These are phyloP conservation scores for Operophtera brumata DNA, from an alignment of 2,888 invertebrate species.

Conservation along the genomic window DNA sequence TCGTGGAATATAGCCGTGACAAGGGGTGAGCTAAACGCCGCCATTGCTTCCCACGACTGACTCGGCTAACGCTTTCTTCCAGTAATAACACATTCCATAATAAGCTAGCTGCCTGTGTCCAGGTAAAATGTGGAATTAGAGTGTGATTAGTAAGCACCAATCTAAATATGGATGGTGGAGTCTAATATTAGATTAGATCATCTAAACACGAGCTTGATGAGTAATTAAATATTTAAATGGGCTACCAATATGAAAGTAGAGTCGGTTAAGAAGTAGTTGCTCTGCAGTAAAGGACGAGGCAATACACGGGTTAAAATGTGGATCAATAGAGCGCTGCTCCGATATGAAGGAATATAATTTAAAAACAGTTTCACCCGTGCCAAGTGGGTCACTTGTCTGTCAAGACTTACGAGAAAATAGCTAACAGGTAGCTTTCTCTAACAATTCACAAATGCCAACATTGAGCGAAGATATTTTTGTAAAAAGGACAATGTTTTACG, in stretches of 20 bases:
- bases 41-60: no score
- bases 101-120: no score
- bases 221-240: conserved; percentile 39
- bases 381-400: conserved; percentile 70
- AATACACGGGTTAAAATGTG: conserved; percentile 4
- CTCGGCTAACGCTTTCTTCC: no score
- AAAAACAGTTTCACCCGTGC: conserved; percentile 55
- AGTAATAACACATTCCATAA: no score
- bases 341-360: conserved; percentile 49
- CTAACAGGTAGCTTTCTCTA: conserved; percentile 42
- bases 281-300: neutral
- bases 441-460: conserved; percentile 36
- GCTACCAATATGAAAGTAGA: neutral
- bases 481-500: conserved; percentile 26
- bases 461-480: conserved; percentile 32
- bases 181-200: conserved; percentile 44
- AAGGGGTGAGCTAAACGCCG: no score
- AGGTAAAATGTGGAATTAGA: no score
- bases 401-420: conserved; percentile 52
- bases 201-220: conserved; percentile 37
- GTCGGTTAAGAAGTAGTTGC: neutral
- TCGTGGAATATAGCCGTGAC: no score
- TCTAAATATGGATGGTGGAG: no score
- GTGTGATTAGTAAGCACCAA: no score
- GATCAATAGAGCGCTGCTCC: conserved; percentile 25